Evolutionary conservation across 1,140 invertebrate species (phyloP), one percentile per base, ranked within the genome.

Genomic region (Achroia grisella): DNA sequence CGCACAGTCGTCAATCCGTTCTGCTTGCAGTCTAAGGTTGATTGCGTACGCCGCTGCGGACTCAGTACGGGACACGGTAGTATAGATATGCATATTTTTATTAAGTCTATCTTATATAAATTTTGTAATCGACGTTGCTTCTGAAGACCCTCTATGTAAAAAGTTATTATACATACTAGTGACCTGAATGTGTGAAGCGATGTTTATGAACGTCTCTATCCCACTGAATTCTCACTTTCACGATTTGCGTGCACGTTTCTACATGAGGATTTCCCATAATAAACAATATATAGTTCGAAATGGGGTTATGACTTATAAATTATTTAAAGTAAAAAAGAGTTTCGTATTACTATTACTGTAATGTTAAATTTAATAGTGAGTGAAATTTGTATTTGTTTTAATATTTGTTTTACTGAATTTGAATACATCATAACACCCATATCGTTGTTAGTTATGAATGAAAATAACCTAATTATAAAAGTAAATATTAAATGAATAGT

Each of bases 401-500:
- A 80, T 62, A 64, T 80, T 81, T 79, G 74, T 82, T 82, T 82
- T 82, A 82, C 71, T 78, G 78, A 82, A 85, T 79, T 82, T 82
- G 75, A 81, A 77, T 81, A 78, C 76, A 79, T 82, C 70, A 66
- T 85, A 82, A 85, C 81, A 80, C 80, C 72, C 81, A 81, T 85
- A 85, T 85, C 81, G 81, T 85, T 85, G 81, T 85, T 85, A 85
- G 81, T 85, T 82, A 85, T 85, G 81, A 85, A 82, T 82, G 80
- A 82, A 83, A 81, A 82, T 85, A 85, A 85, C 81, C 80, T 83
- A 83, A 85, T 85, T 85, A 85, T 85, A 85, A 84, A 82, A 85
- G 81, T 85, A 85, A 85, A 85, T 85, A 84, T 84, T 82, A 82
- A 84, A 81, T 84, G 76, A 84, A 78, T 84, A 84, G 80, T 82